Base-by-base conservation (phyloP, 2,797 vertebrate species). In the Poecilia velifera region DNA sequence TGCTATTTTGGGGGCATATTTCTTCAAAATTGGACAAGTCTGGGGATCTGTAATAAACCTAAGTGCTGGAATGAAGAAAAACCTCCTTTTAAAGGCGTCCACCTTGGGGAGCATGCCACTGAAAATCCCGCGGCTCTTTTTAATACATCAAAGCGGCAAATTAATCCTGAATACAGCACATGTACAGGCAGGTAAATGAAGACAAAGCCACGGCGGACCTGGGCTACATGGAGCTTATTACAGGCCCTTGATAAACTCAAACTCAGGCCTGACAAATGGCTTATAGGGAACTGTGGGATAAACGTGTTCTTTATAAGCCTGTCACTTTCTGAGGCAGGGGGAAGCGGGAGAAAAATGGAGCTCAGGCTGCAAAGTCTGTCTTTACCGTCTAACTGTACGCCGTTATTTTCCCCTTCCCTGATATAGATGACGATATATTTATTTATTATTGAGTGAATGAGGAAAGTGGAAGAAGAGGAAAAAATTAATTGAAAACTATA, bases 21-120 rank as follows among this genome's bases (percentile, higher is more conserved):
- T 95, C 91, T 93, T 93, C 93, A 90, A 93, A 93, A 93, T 92
- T 90, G 90, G 93, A 95, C 91, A 94, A 53, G 94, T 91, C 90
- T 66, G 84, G 92, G 90, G 91, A 93, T 93, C 85, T 90, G 91
- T 93, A 95, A 95, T 96, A 95, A 95, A 93, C 90, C 90, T 94
- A 96, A 96, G 95, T 96, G 94, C 95, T 94, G 90, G 93, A 95
- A 96, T 96, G 92, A 96, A 95, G 94, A 95, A 95, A 95, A 96
- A 95, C 91, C 92, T 94, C 86, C 87, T 90, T 94, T 94, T 94
- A 93, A 94, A 94, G 79, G 77, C 31, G 0, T 90, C 90, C 89
- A 93, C 93, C 93, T 94, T 93, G 92, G 92, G 93, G 91, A 90
- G 75, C 84, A 41, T 75, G 89, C 87, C 91, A 93, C 90, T 90